Evolutionary conservation across 2,113 vertebrate species (phyloP).

Genomic region (Baryphthengus martii): DNA sequence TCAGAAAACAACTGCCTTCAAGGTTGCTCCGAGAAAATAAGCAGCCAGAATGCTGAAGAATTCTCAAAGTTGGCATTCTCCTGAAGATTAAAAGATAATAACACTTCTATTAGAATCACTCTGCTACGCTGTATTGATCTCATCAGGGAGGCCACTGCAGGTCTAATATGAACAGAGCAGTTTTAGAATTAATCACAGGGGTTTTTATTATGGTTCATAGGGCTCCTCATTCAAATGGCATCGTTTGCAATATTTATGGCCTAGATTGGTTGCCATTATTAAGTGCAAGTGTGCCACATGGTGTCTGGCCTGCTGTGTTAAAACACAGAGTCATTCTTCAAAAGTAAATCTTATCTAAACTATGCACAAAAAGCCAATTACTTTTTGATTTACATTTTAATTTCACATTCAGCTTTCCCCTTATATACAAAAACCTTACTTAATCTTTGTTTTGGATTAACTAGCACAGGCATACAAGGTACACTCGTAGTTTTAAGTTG

Average conservation of each 20-base stretch:
- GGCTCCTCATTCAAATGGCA: constrained; percentile 76
- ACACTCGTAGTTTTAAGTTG: constrained; percentile 32
- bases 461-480: not conserved
- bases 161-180: constrained; percentile 78
- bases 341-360: constrained; percentile 85
- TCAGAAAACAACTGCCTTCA: constrained; percentile 74
- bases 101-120: constrained; percentile 82
- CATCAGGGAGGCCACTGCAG: constrained; percentile 82
- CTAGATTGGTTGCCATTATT: constrained; percentile 73
- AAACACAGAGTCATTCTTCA: constrained; percentile 79
- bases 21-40: constrained; percentile 74
- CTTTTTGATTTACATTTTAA: constrained; percentile 85
- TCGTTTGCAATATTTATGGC: constrained; percentile 82
- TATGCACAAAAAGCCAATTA: constrained; percentile 81
- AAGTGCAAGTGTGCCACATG: constrained; percentile 73
- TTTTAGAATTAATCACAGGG: constrained; percentile 81
- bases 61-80: constrained; percentile 74
- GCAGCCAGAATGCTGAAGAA: constrained; percentile 61
- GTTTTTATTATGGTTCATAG: constrained; percentile 80
- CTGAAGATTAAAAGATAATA: constrained; percentile 85
- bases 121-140: constrained; percentile 81
- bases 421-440: constrained; percentile 54
- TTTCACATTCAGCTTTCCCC: constrained; percentile 63
- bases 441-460: constrained; percentile 71
- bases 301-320: constrained; percentile 75